phyloP scores from a whole-genome alignment of 2,113 vertebrate genomes.

The Alosa alosa region DNA sequence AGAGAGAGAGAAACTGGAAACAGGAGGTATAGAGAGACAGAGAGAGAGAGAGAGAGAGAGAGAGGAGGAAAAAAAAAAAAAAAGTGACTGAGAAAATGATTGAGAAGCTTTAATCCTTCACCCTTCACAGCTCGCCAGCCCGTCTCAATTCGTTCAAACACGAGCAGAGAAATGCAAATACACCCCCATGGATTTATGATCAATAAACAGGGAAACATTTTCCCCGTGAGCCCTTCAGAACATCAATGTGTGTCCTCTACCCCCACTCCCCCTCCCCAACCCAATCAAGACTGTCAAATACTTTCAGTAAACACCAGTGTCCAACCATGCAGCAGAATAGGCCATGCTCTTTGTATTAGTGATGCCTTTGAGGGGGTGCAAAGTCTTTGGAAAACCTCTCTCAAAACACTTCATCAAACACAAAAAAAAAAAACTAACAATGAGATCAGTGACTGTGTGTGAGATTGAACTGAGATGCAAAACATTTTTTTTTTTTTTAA shows the following conservation, averaged over 20 bases:
- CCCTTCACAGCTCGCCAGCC: conserved; percentile 8
- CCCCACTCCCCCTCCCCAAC: neutral
- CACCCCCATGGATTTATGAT: conserved; percentile 11
- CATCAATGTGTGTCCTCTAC: neutral
- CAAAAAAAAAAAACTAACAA: neutral
- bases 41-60: neutral
- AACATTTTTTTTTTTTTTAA: neutral
- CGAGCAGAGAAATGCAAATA: neutral
- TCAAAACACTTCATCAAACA: conserved; percentile 27
- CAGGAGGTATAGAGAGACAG: neutral
- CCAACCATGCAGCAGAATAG: neutral
- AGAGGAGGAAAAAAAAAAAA: neutral
- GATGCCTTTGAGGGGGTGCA: neutral
- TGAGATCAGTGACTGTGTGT: conserved; percentile 9
- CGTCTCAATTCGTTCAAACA: neutral
- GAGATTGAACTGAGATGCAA: conserved; percentile 4
- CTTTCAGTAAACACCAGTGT: neutral
- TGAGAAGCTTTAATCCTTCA: conserved; percentile 29
- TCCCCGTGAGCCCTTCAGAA: neutral
- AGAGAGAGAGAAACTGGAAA: neutral
- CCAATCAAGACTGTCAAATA: conserved; percentile 7
- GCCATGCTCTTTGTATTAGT: neutral
- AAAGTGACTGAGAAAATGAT: neutral
- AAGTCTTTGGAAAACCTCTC: conserved; percentile 1
- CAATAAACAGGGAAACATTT: neutral